phyloP scores from a whole-genome alignment of 2,113 vertebrate genomes.

The Callopanchax toddi region DNA sequence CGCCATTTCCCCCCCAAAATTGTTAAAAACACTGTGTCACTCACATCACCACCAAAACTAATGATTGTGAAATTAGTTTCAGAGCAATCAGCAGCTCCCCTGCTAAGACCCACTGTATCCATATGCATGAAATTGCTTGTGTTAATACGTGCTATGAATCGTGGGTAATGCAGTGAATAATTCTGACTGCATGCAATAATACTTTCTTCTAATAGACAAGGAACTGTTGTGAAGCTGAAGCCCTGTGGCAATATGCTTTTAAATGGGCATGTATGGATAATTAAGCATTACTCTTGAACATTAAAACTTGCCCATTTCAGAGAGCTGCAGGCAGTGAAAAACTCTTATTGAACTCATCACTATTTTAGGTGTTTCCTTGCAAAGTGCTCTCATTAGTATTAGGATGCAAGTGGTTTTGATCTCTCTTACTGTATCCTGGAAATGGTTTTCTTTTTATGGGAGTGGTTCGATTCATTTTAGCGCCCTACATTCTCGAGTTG shows the following conservation, averaged over 20 bases:
- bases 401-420: conserved; percentile 48
- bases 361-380: conserved; percentile 51
- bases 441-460: conserved; percentile 32
- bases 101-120: conserved; percentile 97
- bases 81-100: conserved; percentile 93
- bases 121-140: conserved; percentile 99
- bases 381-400: conserved; percentile 63
- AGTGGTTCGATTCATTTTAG: conserved; percentile 11
- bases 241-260: conserved; percentile 90
- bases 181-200: conserved; percentile 93
- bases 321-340: conserved; percentile 74
- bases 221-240: conserved; percentile 81
- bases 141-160: conserved; percentile 97
- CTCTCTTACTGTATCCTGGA: conserved; percentile 35
- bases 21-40: conserved; percentile 67
- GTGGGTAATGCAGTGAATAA: conserved; percentile 92
- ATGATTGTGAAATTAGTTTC: conserved; percentile 99
- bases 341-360: conserved; percentile 68
- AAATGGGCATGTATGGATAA: conserved; percentile 89
- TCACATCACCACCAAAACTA: conserved; percentile 86
- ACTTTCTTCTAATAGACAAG: conserved; percentile 91
- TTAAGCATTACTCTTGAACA: conserved; percentile 86
- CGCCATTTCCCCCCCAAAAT: conserved; percentile 61
- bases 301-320: conserved; percentile 85
- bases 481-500: conserved; percentile 2